Base-by-base conservation (phyloP, 2,113 vertebrate species). In the Otocyon megalotis region DNA sequence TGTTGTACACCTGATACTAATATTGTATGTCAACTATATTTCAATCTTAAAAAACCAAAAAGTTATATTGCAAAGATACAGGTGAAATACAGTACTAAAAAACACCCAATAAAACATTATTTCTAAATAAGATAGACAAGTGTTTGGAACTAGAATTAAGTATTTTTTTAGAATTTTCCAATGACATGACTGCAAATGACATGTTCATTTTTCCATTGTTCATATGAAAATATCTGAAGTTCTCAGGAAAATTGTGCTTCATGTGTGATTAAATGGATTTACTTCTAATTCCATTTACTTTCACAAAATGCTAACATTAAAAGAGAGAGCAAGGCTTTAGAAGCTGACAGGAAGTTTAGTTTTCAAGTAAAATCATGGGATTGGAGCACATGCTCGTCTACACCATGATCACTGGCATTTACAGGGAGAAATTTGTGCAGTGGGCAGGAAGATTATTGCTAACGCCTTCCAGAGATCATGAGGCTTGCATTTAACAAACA, bases 351-450 rank as follows among this genome's bases (percentile, higher is more conserved):
- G 54, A 97, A 97, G 89, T 96, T 96, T 80, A 72, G 81, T 91
- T 96, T 94, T 88, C 58, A 89, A 93, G 80, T 65, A 90, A 98
- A 98, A 97, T 89, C 86, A 63, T 24, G 69, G 74, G 69, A 95
- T 62, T 88, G 82, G 58, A 69, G 81, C 86, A 92, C 74, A 96
- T 97, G 95, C 83, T 85, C 95, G 84, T 97, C 96, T 96, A 93
- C 56, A 90, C 93, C 97, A 97, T 98, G 92, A 98, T 98, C 97
- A 98, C 96, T 98, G 98, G 98, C 97, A 98, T 97, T 98, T 97
- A 98, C 98, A 94, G 92, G 92, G 62, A 97, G 79, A 54, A 97
- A 97, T 98, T 97, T 98, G 98, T 98, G 97, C 97, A 98, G 62
- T 97, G 97, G 96, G 92, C 79, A 96, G 97, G 95, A 98, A 97